A percentile compares a stretch with the other conserved stretches of the same genome.
Evolutionary conservation across 1,140 invertebrate genomes (phyloP).

Genomic region (Rhopalosiphum padi): DNA sequence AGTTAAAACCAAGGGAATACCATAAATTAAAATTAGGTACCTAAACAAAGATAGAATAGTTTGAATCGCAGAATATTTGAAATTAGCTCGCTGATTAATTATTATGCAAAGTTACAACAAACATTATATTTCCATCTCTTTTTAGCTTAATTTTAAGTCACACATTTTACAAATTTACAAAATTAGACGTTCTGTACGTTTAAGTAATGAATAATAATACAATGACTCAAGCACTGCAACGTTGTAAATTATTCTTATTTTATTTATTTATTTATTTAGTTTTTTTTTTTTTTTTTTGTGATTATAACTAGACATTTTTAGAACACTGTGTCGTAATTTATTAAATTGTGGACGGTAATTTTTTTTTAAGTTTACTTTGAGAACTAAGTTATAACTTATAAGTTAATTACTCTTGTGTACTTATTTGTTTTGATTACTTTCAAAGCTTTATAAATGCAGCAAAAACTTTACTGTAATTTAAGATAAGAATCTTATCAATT

Average conservation of each 20-base stretch:
- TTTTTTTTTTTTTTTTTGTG: background rate
- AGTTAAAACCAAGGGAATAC: background rate
- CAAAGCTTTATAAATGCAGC: background rate
- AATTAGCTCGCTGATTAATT: background rate
- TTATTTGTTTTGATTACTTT: conserved; percentile 6
- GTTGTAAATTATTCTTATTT: background rate
- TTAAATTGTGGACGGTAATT: background rate
- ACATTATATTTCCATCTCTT: background rate
- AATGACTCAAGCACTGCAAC: background rate
- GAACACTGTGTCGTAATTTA: background rate
- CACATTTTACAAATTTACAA: background rate
- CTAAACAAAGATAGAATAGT: background rate
- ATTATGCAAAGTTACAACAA: background rate
- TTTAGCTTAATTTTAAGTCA: background rate
- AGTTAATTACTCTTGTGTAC: conserved; percentile 37
- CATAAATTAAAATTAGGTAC: background rate
- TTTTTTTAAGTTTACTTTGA: conserved; percentile 18
- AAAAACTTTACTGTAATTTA: background rate
- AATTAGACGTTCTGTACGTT: background rate
- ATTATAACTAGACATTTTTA: background rate
- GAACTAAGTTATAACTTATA: conserved; percentile 16
- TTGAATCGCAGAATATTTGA: conserved; percentile 3
- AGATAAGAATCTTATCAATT: background rate
- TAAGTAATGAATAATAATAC: background rate
- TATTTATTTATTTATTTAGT: too few species aligned